Conservation (phyloP, 2,113 vertebrate species). For the Actinemys pallida region DNA sequence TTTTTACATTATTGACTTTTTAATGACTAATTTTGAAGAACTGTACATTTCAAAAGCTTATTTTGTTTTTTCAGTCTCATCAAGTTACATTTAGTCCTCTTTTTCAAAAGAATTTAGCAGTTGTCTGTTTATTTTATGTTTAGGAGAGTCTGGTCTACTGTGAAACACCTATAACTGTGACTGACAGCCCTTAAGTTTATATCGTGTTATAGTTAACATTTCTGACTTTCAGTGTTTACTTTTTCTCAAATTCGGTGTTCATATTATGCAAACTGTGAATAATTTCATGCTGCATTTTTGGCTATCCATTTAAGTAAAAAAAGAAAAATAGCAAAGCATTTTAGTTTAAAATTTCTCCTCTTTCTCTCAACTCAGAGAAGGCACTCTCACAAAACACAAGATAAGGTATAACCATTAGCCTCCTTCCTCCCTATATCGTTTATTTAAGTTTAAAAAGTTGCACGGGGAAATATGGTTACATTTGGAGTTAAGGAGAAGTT, state of each 20-base stretch:
- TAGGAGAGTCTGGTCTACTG: neutral
- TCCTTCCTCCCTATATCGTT: neutral
- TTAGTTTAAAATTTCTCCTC: neutral
- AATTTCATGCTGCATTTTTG: neutral
- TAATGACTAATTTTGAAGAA: neutral
- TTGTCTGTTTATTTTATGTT: neutral
- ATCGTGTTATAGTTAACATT: accelerated
- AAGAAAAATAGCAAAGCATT: neutral
- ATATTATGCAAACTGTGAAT: neutral
- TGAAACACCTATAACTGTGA: accelerated
- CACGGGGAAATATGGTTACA: neutral
- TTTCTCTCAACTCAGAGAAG: neutral
- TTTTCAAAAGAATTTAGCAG: neutral
- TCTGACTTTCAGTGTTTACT: neutral
- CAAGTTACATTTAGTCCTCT: neutral
- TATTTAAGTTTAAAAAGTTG: neutral
- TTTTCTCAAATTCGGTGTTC: neutral
- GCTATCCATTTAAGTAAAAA: neutral
- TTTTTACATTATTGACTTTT: neutral
- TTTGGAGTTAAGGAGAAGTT: neutral
- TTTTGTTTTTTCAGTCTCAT: neutral
- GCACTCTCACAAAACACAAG: neutral
- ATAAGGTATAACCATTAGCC: neutral
- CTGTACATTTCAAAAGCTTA: accelerated
- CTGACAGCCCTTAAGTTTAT: neutral